phyloP scores from a whole-genome alignment of 2,888 invertebrate genomes.

The Polymixis flavicincta region DNA sequence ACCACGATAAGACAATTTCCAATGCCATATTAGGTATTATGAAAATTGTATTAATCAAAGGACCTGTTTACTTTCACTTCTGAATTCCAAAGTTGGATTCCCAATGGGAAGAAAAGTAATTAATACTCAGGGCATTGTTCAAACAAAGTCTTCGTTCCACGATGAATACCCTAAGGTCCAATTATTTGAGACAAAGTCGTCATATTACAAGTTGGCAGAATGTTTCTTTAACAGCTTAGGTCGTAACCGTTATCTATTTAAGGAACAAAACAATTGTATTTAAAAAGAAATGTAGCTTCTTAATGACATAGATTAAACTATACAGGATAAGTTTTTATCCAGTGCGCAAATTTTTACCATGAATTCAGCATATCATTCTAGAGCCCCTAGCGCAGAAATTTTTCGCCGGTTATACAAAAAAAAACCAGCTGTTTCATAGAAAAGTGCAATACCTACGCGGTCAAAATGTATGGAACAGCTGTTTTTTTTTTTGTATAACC shows the following conservation, averaged over 20 bases:
- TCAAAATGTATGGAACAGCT: no score
- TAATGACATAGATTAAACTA: conserved; percentile 15
- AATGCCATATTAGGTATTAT: conserved; percentile 30
- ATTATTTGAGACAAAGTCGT: conserved; percentile 71
- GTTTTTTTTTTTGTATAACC: no score
- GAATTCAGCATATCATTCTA: no score
- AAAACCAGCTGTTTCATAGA: no score
- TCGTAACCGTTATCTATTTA: conserved; percentile 18
- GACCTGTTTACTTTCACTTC: conserved; percentile 71
- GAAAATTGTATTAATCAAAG: conserved; percentile 64
- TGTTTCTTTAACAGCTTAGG: conserved; percentile 12
- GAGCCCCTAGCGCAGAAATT: no score
- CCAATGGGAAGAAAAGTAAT: conserved; percentile 73
- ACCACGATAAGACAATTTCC: conserved; percentile 14
- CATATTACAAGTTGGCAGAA: conserved; percentile 35
- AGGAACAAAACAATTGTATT: conserved; percentile 23
- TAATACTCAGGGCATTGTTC: conserved; percentile 76
- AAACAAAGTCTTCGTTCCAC: conserved; percentile 70
- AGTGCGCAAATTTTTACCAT: no score
- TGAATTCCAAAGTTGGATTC: conserved; percentile 62
- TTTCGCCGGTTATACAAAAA: no score
- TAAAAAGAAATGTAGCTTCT: conserved; percentile 19
- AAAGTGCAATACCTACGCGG: no score
- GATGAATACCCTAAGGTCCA: conserved; percentile 73
- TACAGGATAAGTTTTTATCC: no score